These are phyloP conservation scores for Ranitomeya imitator DNA, from an alignment of 2,113 vertebrate genomes.

Conservation along the genomic window DNA sequence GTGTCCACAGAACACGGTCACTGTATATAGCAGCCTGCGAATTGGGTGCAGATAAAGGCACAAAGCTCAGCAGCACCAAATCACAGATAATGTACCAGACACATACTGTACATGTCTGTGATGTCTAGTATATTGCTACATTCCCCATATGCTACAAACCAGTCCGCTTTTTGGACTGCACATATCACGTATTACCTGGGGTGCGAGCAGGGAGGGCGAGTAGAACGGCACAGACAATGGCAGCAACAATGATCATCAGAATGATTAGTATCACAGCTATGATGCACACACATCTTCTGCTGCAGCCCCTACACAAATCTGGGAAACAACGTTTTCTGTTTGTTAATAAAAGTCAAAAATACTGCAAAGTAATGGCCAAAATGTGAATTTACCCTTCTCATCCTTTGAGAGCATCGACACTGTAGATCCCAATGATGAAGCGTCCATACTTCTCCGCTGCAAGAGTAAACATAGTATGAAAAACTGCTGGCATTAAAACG, in stretches of 20 bases:
- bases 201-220: constrained; percentile 61
- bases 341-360: neutral
- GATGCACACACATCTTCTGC: constrained; percentile 60
- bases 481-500: neutral
- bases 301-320: constrained; percentile 52
- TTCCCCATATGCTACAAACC: too few relatives aligned
- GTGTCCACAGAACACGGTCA: too few relatives aligned
- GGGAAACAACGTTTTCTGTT: neutral
- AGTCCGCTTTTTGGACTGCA: neutral
- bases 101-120: too few relatives aligned
- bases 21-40: too few relatives aligned
- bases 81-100: too few relatives aligned
- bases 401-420: constrained; percentile 57
- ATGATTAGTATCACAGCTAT: constrained; percentile 56
- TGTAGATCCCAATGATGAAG: constrained; percentile 54
- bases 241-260: constrained; percentile 29
- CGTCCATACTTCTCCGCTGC: constrained; percentile 61
- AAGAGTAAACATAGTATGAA: constrained; percentile 38
- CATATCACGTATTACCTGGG: constrained; percentile 67
- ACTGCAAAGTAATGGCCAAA: too few relatives aligned
- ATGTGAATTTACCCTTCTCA: constrained; percentile 52
- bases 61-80: too few relatives aligned
- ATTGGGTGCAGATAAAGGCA: too few relatives aligned
- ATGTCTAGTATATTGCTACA: too few relatives aligned
- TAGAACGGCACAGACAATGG: neutral